Base-by-base conservation (phyloP, 2,888 invertebrate genomes). In the Coecobrya sp. region DNA sequence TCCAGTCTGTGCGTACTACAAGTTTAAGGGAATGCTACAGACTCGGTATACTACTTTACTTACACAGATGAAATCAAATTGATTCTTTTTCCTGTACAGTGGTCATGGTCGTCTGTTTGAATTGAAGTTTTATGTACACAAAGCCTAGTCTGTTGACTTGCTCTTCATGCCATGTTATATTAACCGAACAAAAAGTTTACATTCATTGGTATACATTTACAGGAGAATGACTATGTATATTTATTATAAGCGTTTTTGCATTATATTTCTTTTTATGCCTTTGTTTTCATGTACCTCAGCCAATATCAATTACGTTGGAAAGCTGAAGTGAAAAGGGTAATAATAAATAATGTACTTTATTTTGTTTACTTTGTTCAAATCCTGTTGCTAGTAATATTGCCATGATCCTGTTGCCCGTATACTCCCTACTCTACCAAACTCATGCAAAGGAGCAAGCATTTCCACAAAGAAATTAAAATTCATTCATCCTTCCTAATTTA, bases 401-500 rank as follows among this genome's bases (percentile, higher is more conserved):
- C 8, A 55, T 76, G n/a, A 70, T 70, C 36, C 42, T 70, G 70
- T 19, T 42, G 25, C 65, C 79, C 25, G 25, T 49, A 22, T 19
- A 22, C 25, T 0, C n/a, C 7, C 42, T 30, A 59, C 45, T 19
- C 65, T n/a, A 49, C 27, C 1, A 45, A 45, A 16, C 25, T 55
- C 42, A 76, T 42, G 70, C n/a, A 42, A 36, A 30, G 25, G 70
- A 30, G 59, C 27, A 36, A 76, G 76, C 13, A 49, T 87, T 59
- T 87, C 76, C 68, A 65, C 27, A 79, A 49, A 45, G 42, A 73
- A 84, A 89, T 89, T 89, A 89, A 89, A 89, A 89, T 89, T 70
- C 82, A 84, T 89, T 84, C 82, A 89, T 89, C 82, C 84, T 84
- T 59, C 45, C 59, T 89, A 84, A 89, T 81, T 49, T 88, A 79